Base-by-base conservation (phyloP, 2,113 vertebrate species). In the Danionella cerebrum region DNA sequence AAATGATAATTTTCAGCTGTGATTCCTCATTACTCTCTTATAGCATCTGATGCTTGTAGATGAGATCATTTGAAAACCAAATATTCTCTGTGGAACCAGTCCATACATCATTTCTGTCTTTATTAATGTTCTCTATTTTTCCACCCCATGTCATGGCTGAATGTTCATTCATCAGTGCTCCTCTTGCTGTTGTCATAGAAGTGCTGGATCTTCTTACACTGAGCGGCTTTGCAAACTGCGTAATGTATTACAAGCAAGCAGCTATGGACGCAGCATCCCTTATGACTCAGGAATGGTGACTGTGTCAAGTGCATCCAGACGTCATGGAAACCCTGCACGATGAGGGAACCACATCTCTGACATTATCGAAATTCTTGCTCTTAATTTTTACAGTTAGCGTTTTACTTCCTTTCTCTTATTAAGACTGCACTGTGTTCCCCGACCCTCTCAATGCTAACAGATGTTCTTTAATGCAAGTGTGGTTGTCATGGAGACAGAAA, bases 111-210 rank as follows among this genome's bases (percentile, higher is more conserved):
- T 35, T 35, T 24, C 16, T 18, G 8, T 35, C n/a, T n/a, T n/a
- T n/a, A n/a, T n/a, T n/a, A n/a, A n/a, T 45, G 21, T 51, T 25
- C 5, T 12, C 47, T 50, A 14, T 27, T 35, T 63, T 21, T 63
- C 31, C 44, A 22, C n/a, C 59, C 45, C 27, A 24, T 48, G 47
- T 63, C 44, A 48, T 63, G 59, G 25, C 35, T 35, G 29, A 54
- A 59, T 71, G 58, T 78, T 72, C 57, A 70, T 72, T 65, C 63
- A 76, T 78, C 55, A 38, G 33, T 59, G 48, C 19, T 58, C 51
- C 58, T 41, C 66, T 51, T 44, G 18, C 33, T 55, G 73, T 78
- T 78, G 65, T 75, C 71, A 78, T 76, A 72, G 71, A 39, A 36
- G 47, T 52, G 21, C 22, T 72, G 45, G 19, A 69, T 71, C 47